Evolutionary conservation across 2,888 invertebrate species (phyloP).

Genomic region (Rhyacophila evoluta): DNA sequence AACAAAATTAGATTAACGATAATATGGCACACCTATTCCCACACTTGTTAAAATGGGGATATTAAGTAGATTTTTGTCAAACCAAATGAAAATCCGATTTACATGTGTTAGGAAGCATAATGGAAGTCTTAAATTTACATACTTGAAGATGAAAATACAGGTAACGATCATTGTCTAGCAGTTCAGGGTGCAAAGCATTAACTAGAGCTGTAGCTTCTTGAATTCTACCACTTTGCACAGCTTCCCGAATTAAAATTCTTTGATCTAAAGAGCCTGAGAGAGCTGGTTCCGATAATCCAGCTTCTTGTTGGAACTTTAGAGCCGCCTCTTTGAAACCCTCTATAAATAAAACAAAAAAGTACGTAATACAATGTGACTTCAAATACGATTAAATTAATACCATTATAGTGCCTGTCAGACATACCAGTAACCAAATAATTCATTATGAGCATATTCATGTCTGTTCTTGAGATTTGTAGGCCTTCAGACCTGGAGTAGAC

Average conservation of each 20-base stretch:
- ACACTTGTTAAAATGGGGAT: too few species aligned
- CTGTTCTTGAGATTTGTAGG: slow-evolving; percentile 86
- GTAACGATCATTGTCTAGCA: slow-evolving; percentile 95
- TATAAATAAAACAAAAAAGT: slow-evolving; percentile 60
- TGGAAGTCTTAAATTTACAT: slow-evolving; percentile 50
- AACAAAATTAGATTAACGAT: too few species aligned
- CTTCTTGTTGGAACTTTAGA: slow-evolving; percentile 95
- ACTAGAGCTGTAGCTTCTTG: slow-evolving; percentile 94
- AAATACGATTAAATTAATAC: too few species aligned
- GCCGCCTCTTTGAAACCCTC: slow-evolving; percentile 98
- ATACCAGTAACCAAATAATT: slow-evolving; percentile 96
- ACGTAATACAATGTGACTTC: too few species aligned
- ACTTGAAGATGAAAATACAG: slow-evolving; percentile 95
- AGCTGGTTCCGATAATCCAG: slow-evolving; percentile 75
- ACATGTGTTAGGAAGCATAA: too few species aligned
- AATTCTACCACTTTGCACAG: slow-evolving; percentile 92
- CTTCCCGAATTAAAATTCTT: slow-evolving; percentile 91
- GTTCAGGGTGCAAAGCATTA: slow-evolving; percentile 93
- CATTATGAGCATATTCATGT: slow-evolving; percentile 98
- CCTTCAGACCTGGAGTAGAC: slow-evolving; percentile 81
- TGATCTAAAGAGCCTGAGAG: slow-evolving; percentile 86
- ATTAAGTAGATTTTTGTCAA: too few species aligned
- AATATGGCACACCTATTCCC: too few species aligned
- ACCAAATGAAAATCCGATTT: too few species aligned
- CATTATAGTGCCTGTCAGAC: not conserved